These are phyloP conservation scores for Hestina assimilis DNA, from an alignment of 1,140 invertebrate species.

Conservation along the genomic window DNA sequence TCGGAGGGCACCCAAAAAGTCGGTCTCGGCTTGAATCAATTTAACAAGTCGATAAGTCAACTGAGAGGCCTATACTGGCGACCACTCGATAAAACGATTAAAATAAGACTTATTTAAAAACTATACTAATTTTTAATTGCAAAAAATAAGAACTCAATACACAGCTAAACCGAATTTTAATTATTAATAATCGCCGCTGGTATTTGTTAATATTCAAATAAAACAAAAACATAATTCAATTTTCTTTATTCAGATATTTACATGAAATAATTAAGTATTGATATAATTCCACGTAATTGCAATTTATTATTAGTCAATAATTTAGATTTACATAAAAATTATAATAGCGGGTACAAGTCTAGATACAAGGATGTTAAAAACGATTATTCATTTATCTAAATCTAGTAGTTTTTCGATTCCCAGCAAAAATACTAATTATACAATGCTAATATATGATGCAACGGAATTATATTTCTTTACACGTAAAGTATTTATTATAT, in stretches of 20 bases:
- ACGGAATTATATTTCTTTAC: neutral
- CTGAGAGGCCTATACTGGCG: no score
- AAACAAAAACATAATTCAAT: constrained; percentile 48
- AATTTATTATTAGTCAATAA: constrained; percentile 64
- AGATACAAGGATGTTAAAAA: constrained; percentile 23
- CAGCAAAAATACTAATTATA: constrained; percentile 11
- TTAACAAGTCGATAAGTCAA: no score
- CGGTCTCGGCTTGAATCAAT: no score
- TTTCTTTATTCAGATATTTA: constrained; percentile 69
- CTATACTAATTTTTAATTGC: no score
- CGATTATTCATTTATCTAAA: neutral
- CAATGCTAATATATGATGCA: constrained; percentile 10
- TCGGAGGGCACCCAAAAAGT: no score
- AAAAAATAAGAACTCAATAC: no score
- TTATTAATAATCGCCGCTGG: no score
- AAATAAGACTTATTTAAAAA: no score
- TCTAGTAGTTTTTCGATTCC: constrained; percentile 17
- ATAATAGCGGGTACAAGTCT: constrained; percentile 23
- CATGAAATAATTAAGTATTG: constrained; percentile 66
- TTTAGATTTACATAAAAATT: constrained; percentile 51
- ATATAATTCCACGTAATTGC: constrained; percentile 61
- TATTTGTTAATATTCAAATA: constrained; percentile 29
- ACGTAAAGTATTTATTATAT: neutral
- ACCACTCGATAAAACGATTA: no score
- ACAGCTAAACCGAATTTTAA: no score